A percentile compares a stretch with the other conserved stretches of the same genome.
Evolutionary conservation across 2,113 vertebrate genomes (phyloP).

Genomic region (Spilogale gracilis): DNA sequence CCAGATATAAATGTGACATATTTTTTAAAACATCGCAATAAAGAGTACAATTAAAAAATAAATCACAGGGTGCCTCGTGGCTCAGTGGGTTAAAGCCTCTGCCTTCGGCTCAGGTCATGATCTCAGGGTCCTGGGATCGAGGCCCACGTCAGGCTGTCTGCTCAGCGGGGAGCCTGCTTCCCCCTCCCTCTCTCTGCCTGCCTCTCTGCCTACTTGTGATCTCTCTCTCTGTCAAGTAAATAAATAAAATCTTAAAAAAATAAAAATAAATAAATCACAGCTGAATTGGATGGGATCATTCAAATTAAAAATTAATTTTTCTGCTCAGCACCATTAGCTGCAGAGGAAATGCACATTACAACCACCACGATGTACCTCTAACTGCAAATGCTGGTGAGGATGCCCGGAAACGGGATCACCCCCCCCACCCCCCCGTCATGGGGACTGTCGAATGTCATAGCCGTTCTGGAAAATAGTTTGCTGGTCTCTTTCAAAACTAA

Average conservation of each 20-base stretch:
- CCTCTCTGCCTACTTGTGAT: no score
- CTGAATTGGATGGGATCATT: background rate
- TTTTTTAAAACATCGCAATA: background rate
- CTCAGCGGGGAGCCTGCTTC: no score
- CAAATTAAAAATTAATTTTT: background rate
- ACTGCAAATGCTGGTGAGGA: background rate
- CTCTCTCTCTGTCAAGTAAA: no score
- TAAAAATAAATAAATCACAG: background rate
- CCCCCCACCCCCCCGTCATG: background rate
- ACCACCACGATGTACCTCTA: background rate
- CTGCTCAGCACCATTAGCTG: background rate
- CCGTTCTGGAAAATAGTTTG: background rate
- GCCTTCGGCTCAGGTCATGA: no score
- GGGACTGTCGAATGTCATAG: no score
- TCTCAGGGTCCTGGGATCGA: no score
- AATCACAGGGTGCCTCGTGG: background rate
- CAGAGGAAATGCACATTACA: background rate
- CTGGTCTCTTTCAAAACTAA: background rate
- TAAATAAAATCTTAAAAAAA: background rate
- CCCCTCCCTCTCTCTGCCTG: no score
- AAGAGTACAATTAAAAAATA: background rate
- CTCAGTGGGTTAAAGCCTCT: no score
- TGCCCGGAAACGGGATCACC: background rate
- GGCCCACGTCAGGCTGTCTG: no score
- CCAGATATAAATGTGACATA: background rate